Evolutionary conservation across 1,140 invertebrate species (phyloP).

Genomic region (Ridgeia piscesae): DNA sequence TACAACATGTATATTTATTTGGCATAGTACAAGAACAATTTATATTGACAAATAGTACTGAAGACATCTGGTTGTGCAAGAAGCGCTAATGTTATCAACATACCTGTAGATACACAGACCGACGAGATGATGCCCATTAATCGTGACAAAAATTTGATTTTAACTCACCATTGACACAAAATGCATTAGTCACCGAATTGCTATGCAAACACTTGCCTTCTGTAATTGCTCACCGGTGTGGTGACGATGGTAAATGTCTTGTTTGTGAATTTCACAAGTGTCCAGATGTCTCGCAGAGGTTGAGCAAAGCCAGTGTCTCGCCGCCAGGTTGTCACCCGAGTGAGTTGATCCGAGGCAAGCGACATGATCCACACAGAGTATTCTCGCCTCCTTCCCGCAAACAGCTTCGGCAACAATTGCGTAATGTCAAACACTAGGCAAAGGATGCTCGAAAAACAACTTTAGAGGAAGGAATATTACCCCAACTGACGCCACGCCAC

Average conservation of each 20-base stretch:
- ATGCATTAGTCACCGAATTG: neutral
- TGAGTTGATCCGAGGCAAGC: neutral
- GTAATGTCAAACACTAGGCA: neutral
- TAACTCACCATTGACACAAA: neutral
- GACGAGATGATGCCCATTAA: neutral
- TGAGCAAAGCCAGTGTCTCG: neutral
- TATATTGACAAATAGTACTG: neutral
- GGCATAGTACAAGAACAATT: neutral
- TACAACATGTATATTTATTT: neutral
- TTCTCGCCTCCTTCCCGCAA: neutral
- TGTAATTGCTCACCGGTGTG: neutral
- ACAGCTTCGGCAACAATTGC: neutral
- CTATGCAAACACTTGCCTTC: neutral
- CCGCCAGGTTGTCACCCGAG: neutral
- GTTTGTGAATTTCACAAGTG: neutral
- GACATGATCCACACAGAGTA: neutral
- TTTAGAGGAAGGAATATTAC: no score
- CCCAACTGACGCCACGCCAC: no score
- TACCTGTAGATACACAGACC: neutral
- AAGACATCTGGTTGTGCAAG: neutral
- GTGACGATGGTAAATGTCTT: neutral
- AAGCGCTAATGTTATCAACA: neutral
- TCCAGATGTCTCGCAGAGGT: neutral
- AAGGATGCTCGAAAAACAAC: no score
- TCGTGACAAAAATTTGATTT: neutral